phyloP scores from a whole-genome alignment of 2,797 vertebrate genomes.

The Falco biarmicus region DNA sequence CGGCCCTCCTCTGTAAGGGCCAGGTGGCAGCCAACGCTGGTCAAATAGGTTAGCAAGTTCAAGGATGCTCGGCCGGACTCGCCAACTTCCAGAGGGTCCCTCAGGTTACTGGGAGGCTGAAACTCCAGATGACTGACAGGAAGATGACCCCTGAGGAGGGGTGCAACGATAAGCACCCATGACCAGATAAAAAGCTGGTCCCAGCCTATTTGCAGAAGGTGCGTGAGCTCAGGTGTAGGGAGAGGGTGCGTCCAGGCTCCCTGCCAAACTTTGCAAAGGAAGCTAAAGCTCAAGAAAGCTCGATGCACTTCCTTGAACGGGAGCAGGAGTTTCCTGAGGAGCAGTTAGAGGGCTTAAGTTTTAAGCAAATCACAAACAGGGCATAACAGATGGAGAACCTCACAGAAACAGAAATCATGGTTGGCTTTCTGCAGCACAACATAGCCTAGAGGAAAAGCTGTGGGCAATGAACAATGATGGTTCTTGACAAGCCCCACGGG shows the following conservation, averaged over 20 bases:
- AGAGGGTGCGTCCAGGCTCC: conserved; percentile 5
- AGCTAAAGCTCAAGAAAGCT: background rate
- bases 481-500: background rate
- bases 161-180: fast-evolving
- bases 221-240: background rate
- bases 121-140: background rate
- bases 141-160: background rate
- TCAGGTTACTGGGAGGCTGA: background rate
- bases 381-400: background rate
- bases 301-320: background rate
- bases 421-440: background rate
- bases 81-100: background rate
- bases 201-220: background rate
- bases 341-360: conserved; percentile 12
- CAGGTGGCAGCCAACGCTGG: background rate
- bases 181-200: background rate
- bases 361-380: background rate
- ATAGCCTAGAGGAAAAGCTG: background rate
- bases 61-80: background rate
- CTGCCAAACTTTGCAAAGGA: background rate
- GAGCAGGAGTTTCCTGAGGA: conserved; percentile 34
- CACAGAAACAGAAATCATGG: background rate
- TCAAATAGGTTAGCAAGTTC: background rate
- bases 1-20: background rate
- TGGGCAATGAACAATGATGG: background rate